These are phyloP conservation scores for Pyralis farinalis DNA, from an alignment of 2,888 invertebrate species.

Conservation along the genomic window DNA sequence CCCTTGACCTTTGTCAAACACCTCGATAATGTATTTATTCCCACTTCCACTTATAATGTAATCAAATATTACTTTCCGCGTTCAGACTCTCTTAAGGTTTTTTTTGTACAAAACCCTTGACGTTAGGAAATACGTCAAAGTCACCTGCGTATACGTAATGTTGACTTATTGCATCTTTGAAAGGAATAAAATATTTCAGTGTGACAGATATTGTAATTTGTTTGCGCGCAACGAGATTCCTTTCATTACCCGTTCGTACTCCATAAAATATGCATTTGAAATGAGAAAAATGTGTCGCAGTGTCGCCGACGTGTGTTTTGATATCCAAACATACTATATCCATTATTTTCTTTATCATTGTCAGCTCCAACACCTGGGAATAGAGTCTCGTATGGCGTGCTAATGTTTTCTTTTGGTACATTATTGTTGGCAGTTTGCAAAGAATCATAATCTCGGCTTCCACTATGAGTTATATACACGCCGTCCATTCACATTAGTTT, in stretches of 20 bases:
- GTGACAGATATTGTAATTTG: slow-evolving; percentile 60
- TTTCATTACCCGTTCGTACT: slow-evolving; percentile 70
- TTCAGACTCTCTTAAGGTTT: no score
- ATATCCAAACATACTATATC: slow-evolving; percentile 21
- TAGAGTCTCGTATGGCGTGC: slow-evolving; percentile 26
- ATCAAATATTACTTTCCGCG: no score
- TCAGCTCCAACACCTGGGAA: slow-evolving; percentile 16
- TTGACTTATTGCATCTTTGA: slow-evolving; percentile 8
- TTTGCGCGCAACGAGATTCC: slow-evolving; percentile 60
- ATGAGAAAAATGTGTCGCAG: slow-evolving; percentile 77
- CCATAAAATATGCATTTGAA: slow-evolving; percentile 77
- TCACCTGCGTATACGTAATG: background rate
- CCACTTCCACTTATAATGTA: no score
- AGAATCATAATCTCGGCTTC: slow-evolving; percentile 68
- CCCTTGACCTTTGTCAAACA: no score
- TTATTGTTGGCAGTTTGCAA: slow-evolving; percentile 25
- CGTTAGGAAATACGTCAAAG: no score
- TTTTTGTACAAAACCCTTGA: no score
- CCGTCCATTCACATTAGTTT: slow-evolving; percentile 69
- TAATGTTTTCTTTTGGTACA: slow-evolving; percentile 18
- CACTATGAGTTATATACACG: slow-evolving; percentile 59
- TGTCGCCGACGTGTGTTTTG: slow-evolving; percentile 36
- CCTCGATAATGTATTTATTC: no score
- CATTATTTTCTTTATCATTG: slow-evolving; percentile 15
- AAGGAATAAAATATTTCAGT: slow-evolving; percentile 28